phyloP scores from a whole-genome alignment of 1,140 invertebrate species.

The Hormaphis cornu region DNA sequence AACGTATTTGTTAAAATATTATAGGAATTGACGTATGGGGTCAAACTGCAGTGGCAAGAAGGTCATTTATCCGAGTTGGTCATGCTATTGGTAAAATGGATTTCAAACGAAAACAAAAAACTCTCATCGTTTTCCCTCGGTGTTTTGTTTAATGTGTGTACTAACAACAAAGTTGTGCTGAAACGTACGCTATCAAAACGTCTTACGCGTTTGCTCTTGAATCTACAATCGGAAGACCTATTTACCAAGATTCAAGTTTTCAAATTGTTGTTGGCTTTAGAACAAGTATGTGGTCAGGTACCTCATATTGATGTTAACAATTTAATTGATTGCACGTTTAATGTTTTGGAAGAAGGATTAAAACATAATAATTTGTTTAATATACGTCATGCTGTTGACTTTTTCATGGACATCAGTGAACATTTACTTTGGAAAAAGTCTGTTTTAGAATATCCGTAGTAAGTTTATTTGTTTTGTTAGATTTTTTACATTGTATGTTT shows the following conservation, averaged over 20 bases:
- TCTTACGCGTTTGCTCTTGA: slow-evolving; percentile 6
- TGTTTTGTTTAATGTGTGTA: slow-evolving; percentile 17
- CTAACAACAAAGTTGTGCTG: slow-evolving; percentile 17
- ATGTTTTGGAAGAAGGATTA: slow-evolving; percentile 27
- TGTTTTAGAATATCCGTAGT: not conserved
- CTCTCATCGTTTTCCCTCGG: not conserved
- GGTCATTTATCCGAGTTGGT: slow-evolving; percentile 5
- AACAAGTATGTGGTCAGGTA: slow-evolving; percentile 13
- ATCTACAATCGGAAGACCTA: slow-evolving; percentile 7
- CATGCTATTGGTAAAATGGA: slow-evolving; percentile 5
- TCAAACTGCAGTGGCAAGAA: slow-evolving; percentile 8
- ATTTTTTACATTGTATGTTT: not conserved
- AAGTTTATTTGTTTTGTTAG: not conserved
- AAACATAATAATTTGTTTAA: not conserved
- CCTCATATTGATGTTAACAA: slow-evolving; percentile 1
- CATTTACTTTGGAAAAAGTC: slow-evolving; percentile 1
- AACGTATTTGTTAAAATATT: not conserved
- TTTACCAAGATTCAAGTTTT: slow-evolving; percentile 16
- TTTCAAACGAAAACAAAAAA: slow-evolving; percentile 17
- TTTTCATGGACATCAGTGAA: slow-evolving; percentile 26
- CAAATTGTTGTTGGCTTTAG: slow-evolving; percentile 10
- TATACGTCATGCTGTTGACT: slow-evolving; percentile 4
- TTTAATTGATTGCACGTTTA: slow-evolving; percentile 17
- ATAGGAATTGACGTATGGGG: slow-evolving; percentile 5
- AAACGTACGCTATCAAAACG: slow-evolving; percentile 19